phyloP scores from a whole-genome alignment of 1,140 invertebrate genomes.

The Brachionus asplanchnoidis region DNA sequence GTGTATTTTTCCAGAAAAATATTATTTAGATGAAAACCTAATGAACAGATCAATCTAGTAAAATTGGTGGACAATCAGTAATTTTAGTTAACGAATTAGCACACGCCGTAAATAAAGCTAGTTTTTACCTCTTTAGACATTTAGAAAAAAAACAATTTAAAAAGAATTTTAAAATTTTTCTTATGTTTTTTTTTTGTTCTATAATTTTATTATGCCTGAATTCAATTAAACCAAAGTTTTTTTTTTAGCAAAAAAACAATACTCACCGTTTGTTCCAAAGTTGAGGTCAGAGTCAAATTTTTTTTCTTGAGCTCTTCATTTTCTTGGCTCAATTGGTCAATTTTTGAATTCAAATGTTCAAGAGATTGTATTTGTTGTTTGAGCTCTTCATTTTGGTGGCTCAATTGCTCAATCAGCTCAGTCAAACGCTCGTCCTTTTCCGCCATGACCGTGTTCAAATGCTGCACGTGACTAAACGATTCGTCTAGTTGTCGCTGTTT shows the following conservation, averaged over 20 bases:
- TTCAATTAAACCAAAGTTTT: too few species aligned
- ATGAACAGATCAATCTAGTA: too few species aligned
- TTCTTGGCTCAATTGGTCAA: background rate
- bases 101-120: too few species aligned
- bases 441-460: background rate
- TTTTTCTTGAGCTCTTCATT: background rate
- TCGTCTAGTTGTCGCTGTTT: background rate
- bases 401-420: background rate
- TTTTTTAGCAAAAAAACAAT: background rate
- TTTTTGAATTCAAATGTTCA: constrained; percentile 10
- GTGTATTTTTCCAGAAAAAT: too few species aligned
- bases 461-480: background rate
- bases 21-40: too few species aligned
- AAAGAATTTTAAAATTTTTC: too few species aligned
- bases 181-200: too few species aligned
- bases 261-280: background rate
- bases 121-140: too few species aligned
- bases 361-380: background rate
- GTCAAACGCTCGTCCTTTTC: background rate
- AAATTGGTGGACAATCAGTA: too few species aligned
- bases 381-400: background rate
- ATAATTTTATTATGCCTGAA: too few species aligned
- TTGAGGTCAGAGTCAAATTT: background rate
- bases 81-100: too few species aligned
- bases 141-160: too few species aligned